phyloP scores from a whole-genome alignment of 1,140 invertebrate genomes.

The Camponotus pennsylvanicus region DNA sequence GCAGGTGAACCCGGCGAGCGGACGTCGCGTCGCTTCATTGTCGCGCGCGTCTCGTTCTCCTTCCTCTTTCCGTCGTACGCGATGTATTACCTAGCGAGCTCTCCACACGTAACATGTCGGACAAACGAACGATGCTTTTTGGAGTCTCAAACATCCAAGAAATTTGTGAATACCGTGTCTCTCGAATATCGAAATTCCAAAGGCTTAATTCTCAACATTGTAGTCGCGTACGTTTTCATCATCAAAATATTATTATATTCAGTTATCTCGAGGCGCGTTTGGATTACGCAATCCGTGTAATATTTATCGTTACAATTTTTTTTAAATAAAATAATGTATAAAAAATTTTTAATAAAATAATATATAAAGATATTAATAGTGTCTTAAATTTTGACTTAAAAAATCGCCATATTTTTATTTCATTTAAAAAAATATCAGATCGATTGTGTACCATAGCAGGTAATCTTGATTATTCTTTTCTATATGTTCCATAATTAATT shows the following conservation, averaged over 20 bases:
- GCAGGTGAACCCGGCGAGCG: slow-evolving; percentile 33
- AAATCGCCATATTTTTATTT: too few relatives aligned
- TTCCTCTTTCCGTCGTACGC: slow-evolving; percentile 4
- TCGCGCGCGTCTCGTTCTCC: slow-evolving; percentile 37
- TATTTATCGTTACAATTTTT: too few relatives aligned
- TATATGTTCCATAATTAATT: too few relatives aligned
- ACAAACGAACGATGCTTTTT: slow-evolving; percentile 38
- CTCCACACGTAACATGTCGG: neutral
- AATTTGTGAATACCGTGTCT: slow-evolving; percentile 41
- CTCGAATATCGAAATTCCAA: slow-evolving; percentile 8
- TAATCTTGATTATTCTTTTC: too few relatives aligned
- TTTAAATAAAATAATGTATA: too few relatives aligned
- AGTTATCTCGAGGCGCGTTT: too few relatives aligned
- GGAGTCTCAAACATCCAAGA: slow-evolving; percentile 17
- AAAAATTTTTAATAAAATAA: too few relatives aligned
- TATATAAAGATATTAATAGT: too few relatives aligned
- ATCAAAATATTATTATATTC: neutral
- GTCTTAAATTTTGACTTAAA: too few relatives aligned
- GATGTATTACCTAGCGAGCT: neutral
- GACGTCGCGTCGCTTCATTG: slow-evolving; percentile 39
- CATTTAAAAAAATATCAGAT: neutral
- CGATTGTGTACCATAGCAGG: too few relatives aligned
- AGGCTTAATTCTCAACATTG: slow-evolving; percentile 37
- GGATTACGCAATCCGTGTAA: too few relatives aligned
- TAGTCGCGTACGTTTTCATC: slow-evolving; percentile 12